These are phyloP conservation scores for Trileptium ribeirensis DNA, from an alignment of 2,888 invertebrate genomes.

Conservation along the genomic window DNA sequence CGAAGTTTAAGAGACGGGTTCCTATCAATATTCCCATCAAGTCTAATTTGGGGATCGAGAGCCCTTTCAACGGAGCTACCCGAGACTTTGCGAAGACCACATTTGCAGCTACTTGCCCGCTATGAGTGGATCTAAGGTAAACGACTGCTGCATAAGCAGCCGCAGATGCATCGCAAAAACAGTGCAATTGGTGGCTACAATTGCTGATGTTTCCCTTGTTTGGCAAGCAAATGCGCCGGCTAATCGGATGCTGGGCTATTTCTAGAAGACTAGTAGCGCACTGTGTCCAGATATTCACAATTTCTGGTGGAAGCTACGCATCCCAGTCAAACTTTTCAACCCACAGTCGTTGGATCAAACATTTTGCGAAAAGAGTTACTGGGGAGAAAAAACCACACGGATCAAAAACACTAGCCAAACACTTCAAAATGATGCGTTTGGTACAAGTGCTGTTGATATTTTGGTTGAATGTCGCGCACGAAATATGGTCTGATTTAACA, in stretches of 20 bases:
- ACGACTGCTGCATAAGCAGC: not conserved
- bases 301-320: not conserved
- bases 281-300: not conserved
- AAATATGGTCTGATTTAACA: not conserved
- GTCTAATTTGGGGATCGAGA: slow-evolving; percentile 21
- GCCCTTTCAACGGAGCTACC: not conserved
- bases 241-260: not conserved
- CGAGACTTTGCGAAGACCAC: not conserved
- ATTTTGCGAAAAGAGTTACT: not conserved
- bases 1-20: not conserved
- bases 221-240: not conserved
- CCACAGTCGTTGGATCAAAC: not conserved
- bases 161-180: not conserved
- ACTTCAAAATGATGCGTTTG: not conserved
- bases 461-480: not conserved
- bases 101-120: not conserved
- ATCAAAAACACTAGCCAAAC: not conserved
- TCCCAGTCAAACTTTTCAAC: not conserved
- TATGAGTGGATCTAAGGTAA: not conserved
- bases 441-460: not conserved
- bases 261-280: not conserved
- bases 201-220: not conserved
- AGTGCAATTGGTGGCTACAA: not conserved
- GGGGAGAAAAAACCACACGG: not conserved
- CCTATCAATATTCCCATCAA: not conserved